phyloP scores from a whole-genome alignment of 2,888 invertebrate species.

The Drosophila mettleri region DNA sequence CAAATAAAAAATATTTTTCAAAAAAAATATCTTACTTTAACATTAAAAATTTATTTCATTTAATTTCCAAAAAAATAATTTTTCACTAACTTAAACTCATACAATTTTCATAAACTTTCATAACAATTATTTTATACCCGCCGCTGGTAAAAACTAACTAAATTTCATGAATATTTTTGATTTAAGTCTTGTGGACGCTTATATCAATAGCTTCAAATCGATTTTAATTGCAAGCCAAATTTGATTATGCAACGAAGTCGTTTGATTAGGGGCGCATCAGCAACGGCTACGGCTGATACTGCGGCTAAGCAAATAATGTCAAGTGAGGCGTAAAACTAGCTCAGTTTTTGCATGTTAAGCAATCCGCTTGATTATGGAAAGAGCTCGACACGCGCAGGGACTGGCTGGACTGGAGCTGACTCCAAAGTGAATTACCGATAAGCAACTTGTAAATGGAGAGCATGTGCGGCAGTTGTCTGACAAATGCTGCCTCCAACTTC shows the following conservation, averaged over 20 bases:
- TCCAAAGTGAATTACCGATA: conserved; percentile 67
- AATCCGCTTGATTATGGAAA: conserved; percentile 58
- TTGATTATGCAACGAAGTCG: conserved; percentile 57
- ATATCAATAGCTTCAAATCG: conserved; percentile 28
- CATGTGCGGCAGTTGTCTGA: conserved; percentile 42
- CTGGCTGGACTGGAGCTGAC: conserved; percentile 1
- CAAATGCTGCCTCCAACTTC: conserved; percentile 26
- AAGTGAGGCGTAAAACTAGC: conserved; percentile 59
- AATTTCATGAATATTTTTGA: conserved; percentile 26
- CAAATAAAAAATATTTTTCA: too few relatives aligned
- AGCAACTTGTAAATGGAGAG: conserved; percentile 60
- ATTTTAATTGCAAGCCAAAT: conserved; percentile 66
- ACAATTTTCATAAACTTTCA: too few relatives aligned
- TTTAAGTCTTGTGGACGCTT: background rate
- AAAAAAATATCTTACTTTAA: too few relatives aligned
- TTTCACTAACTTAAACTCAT: too few relatives aligned
- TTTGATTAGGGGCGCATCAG: conserved; percentile 19
- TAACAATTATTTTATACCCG: too few relatives aligned
- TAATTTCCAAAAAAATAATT: too few relatives aligned
- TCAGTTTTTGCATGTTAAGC: conserved; percentile 27
- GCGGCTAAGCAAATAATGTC: conserved; percentile 49
- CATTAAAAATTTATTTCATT: too few relatives aligned
- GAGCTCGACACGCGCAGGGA: conserved; percentile 26
- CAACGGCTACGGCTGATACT: background rate
- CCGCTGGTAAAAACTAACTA: background rate